A percentile compares a stretch with the other conserved stretches of the same genome.
phyloP scores from a whole-genome alignment of 2,888 invertebrate genomes.

The Panzeria rudis region DNA sequence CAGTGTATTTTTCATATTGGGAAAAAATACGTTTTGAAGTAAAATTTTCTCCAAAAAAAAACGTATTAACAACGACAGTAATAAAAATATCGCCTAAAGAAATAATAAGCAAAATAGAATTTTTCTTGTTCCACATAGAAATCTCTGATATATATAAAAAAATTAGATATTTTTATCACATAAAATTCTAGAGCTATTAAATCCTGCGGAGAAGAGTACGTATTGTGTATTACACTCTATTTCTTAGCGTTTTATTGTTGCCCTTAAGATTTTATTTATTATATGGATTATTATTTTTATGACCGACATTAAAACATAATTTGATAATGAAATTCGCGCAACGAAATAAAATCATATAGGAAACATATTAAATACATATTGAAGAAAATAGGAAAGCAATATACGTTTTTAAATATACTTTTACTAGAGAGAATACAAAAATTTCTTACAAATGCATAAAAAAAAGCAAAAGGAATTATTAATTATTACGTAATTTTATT shows the following conservation, averaged over 20 bases:
- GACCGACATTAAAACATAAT: slow-evolving; percentile 19
- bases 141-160: neutral
- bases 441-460: neutral
- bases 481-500: too few relatives aligned
- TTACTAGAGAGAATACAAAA: neutral
- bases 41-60: too few relatives aligned
- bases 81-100: neutral
- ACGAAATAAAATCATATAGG: neutral
- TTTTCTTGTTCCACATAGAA: neutral
- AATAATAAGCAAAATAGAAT: too few relatives aligned
- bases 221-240: neutral
- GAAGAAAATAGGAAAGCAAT: neutral
- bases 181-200: neutral
- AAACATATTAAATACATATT: slow-evolving; percentile 1
- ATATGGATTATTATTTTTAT: slow-evolving; percentile 8
- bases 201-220: neutral
- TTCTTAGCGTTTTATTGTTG: slow-evolving; percentile 18
- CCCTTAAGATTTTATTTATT: slow-evolving; percentile 24
- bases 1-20: too few relatives aligned
- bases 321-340: neutral
- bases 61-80: neutral
- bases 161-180: neutral
- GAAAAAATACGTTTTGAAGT: too few relatives aligned
- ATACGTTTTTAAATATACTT: neutral
- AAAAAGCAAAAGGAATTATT: neutral